Conservation (phyloP, 2,113 vertebrate species). For the Brachionichthys hirsutus region DNA sequence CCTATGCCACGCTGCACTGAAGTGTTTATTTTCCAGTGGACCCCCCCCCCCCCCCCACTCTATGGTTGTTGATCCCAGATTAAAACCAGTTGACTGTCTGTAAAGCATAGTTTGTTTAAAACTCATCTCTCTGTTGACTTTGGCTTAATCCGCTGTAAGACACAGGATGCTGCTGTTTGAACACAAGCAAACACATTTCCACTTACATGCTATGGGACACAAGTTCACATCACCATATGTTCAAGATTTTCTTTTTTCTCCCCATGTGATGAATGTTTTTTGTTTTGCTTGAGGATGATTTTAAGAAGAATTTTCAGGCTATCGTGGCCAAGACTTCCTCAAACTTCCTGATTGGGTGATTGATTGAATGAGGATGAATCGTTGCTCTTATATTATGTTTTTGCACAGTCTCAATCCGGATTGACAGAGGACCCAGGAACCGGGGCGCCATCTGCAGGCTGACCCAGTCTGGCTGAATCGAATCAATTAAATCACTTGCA, state of each 20-base stretch:
- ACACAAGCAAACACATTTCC: constrained; percentile 57
- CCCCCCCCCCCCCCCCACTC: constrained; percentile 3
- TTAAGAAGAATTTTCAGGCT: not conserved
- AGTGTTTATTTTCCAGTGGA: constrained; percentile 37
- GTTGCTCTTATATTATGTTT: not conserved
- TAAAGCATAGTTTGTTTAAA: constrained; percentile 64
- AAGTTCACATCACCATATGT: constrained; percentile 49
- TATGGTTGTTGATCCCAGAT: constrained; percentile 42
- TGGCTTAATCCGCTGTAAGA: constrained; percentile 55
- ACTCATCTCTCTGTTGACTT: constrained; percentile 66
- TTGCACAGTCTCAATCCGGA: not conserved
- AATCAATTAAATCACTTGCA: too few relatives aligned
- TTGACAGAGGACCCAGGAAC: constrained; percentile 43
- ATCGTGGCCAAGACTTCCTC: not conserved
- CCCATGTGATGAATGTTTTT: not conserved
- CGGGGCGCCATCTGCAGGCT: constrained; percentile 71
- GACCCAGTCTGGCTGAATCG: too few relatives aligned
- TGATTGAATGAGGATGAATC: not conserved
- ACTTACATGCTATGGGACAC: constrained; percentile 38
- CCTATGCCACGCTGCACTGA: constrained; percentile 4
- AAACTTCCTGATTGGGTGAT: not conserved
- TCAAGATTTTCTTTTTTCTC: constrained; percentile 1
- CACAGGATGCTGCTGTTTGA: constrained; percentile 64
- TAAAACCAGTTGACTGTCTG: constrained; percentile 41
- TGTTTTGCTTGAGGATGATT: not conserved